Base-by-base conservation (phyloP, 2,888 invertebrate species). In the Hermaeophaga mercurialis region DNA sequence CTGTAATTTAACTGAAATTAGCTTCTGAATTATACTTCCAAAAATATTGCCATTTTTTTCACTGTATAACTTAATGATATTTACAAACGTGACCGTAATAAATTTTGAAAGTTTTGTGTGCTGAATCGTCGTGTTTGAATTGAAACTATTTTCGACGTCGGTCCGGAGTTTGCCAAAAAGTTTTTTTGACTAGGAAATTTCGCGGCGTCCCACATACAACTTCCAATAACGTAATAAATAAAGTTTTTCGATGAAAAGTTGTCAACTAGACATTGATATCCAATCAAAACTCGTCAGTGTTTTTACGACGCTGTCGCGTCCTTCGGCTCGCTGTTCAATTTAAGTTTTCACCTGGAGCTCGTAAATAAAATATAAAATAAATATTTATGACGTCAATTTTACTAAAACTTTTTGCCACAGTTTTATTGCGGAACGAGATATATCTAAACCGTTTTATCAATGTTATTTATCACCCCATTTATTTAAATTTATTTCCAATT, bases 271-370 rank as follows among this genome's bases (percentile, higher is more conserved):
- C 54, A 54, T 64, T 59, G 64, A 64, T 64, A 64, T 54, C 64
- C 64, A 64, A 64, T 62, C 61, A 59, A 56, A 64, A 64, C 60
- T 62, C 55, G 26, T 33, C 54, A 58, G 60, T 58, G 56, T 56
- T 60, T 61, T 64, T 54, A 39, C 31, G 38, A 33, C 33, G 28
- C 24, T 19, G 48, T 22, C 19, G 28, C 43, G 19, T 28, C 22
- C 22, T 26, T 12, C 17, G 33, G 14, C 18, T 17, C 12, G 18
- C 8, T 17, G 14, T 50, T 43, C 50, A 50, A 50, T 50, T 41
- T 41, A 50, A 50, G 41, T 50, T 50, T 46, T 50, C 41, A 50
- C 41, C 33, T 50, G 41, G 28, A 50, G 33, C 31, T 50, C 38
- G 41, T 33, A 50, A 50, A 50, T 41, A 33, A 41, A 24, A 41